Evolutionary conservation across 37 sponge, comb jelly and placozoan species (phyloP), one percentile per base, ranked within the genome.

Genomic region (Bolinopsis microptera): DNA sequence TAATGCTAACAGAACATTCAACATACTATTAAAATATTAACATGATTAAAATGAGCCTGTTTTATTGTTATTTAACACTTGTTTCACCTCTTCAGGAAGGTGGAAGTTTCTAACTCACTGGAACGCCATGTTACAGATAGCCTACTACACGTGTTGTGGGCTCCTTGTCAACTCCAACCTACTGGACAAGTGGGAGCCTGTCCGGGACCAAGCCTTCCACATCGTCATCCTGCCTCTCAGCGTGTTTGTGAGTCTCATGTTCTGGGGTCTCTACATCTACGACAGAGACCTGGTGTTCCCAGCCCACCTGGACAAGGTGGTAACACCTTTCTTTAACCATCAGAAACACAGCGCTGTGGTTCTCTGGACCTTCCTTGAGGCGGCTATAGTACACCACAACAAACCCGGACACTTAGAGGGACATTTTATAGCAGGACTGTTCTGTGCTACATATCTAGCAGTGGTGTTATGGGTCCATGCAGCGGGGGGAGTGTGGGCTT

Each of bases 281-380:
- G 82, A 80, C 38, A 27, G 82, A 80, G 82, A 80, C 38, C 22
- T 80, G 37, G 82, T 80, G 22, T 80, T 80, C 82, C 82, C 82
- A 8, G 34, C 82, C 37, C 38, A 35, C 38, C 82, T 80, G 22
- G 82, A 80, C 38, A 35, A 80, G 82, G 38, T 80, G 82, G 38
- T 80, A 1, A 80, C 82, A 23, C 82, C 82, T 36, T 80, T 80
- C 82, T 80, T 80, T 36, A 80, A 80, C 38, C 82, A 80, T 35
- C 82, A 80, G 82, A 80, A 80, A 80, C 82, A 80, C 38, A 80
- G 32, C 38, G 82, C 82, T 34, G 30, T 80, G 23, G 38, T 80
- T 3, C 9, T 80, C 16, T 80, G 82, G 82, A 36, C 82, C 21
- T 36, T 80, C 36, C 38, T 35, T 8, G 82, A 80, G 82, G 35